Conservation (phyloP, 2,113 vertebrate genomes). For the Anarhynchus alexandrinus region DNA sequence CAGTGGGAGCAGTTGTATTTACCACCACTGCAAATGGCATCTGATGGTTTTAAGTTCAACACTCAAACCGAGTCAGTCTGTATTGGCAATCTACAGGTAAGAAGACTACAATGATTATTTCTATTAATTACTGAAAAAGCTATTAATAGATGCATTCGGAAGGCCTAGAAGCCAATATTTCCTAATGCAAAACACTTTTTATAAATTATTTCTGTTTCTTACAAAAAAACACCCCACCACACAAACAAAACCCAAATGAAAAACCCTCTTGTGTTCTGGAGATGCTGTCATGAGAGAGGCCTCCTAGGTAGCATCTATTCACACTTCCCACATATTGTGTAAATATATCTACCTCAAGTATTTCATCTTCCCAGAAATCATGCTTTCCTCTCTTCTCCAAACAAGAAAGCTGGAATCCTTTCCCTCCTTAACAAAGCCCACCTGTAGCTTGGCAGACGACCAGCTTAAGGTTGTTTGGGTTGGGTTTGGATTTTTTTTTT, state of each 20-base stretch:
- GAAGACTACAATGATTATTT: background rate
- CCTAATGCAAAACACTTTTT: background rate
- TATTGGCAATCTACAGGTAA: background rate
- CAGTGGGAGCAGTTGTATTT: background rate
- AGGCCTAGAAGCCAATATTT: background rate
- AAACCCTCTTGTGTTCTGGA: background rate
- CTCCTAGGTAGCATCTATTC: constrained; percentile 48
- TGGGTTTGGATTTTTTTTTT: background rate
- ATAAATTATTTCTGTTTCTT: background rate
- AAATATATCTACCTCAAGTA: constrained; percentile 44
- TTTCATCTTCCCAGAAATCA: constrained; percentile 21
- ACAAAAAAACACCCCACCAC: background rate
- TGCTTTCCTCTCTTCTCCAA: constrained; percentile 6
- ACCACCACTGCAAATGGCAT: background rate
- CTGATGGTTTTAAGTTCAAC: background rate
- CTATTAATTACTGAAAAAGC: background rate
- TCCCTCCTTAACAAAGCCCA: background rate
- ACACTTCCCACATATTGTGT: constrained; percentile 36
- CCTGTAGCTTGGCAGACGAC: constrained; percentile 20
- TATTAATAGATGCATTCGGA: background rate
- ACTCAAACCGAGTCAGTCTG: background rate
- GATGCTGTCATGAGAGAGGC: constrained; percentile 10
- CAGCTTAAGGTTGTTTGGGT: background rate
- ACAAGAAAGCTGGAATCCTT: background rate
- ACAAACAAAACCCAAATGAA: background rate